phyloP scores from a whole-genome alignment of 2,797 vertebrate genomes.

The Gobio occitaniae region DNA sequence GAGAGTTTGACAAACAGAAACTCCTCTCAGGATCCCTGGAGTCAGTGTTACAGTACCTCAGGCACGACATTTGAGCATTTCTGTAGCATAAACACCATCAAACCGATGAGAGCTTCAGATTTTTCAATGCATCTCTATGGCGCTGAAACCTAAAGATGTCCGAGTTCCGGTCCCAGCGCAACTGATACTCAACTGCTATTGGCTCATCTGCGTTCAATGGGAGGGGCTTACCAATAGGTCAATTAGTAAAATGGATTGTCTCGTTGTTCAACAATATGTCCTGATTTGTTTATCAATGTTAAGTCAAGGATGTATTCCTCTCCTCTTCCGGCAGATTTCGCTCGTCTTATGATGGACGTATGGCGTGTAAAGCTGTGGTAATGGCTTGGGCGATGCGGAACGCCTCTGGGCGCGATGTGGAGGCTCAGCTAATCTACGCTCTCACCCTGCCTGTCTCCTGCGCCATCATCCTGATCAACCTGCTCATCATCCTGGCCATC shows the following conservation, averaged over 20 bases:
- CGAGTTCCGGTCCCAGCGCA: too few species aligned
- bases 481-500: constrained; percentile 85
- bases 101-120: too few species aligned
- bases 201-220: too few species aligned
- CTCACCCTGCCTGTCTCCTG: constrained; percentile 81
- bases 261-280: not conserved
- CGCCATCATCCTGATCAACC: constrained; percentile 85
- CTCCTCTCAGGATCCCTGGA: too few species aligned
- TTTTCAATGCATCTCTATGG: too few species aligned
- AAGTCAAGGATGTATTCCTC: not conserved
- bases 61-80: too few species aligned
- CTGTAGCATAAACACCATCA: too few species aligned
- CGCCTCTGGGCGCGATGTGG: not conserved
- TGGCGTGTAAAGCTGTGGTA: not conserved
- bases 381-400: constrained; percentile 1
- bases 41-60: too few species aligned
- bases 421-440: constrained; percentile 71
- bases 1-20: too few species aligned
- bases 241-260: not conserved
- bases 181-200: too few species aligned
- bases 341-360: not conserved
- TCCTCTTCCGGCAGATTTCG: not conserved
- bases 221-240: too few species aligned
- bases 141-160: too few species aligned
- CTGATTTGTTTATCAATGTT: not conserved